Evolutionary conservation across 2,888 invertebrate species (phyloP).

Genomic region (Phaedon cochleariae): DNA sequence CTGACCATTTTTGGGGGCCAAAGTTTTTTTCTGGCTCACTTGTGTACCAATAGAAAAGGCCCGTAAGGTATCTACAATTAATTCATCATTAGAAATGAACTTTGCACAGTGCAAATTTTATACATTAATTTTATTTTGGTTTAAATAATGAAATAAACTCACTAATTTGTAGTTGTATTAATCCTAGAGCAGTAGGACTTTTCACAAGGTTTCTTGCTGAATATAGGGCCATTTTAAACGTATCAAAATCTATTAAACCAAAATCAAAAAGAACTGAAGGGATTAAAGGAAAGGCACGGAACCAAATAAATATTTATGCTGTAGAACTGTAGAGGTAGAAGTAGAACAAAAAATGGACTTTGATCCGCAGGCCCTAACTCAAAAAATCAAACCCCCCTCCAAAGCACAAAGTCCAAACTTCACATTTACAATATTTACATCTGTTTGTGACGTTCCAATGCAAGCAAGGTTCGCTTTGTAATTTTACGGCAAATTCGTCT

Average conservation of each 20-base stretch:
- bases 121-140: slow-evolving; percentile 13
- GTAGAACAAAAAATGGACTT: neutral
- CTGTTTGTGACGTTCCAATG: too few species aligned
- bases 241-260: neutral
- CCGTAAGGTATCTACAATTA: slow-evolving; percentile 62
- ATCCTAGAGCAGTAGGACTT: slow-evolving; percentile 31
- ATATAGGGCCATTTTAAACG: slow-evolving; percentile 50
- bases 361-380: too few species aligned
- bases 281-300: too few species aligned
- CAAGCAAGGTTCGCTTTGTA: too few species aligned
- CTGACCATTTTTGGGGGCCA: slow-evolving; percentile 72
- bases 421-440: too few species aligned
- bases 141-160: slow-evolving; percentile 35
- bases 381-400: too few species aligned
- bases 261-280: too few species aligned
- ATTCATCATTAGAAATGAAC: slow-evolving; percentile 13
- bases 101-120: neutral
- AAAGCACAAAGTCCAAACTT: too few species aligned
- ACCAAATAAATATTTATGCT: too few species aligned
- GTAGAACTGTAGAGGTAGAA: too few species aligned
- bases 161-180: slow-evolving; percentile 49
- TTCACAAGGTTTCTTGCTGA: slow-evolving; percentile 51
- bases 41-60: slow-evolving; percentile 66
- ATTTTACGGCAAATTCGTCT: too few species aligned
- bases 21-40: slow-evolving; percentile 65